phyloP scores from a whole-genome alignment of 1,140 invertebrate species.

The Conus betulinus region DNA sequence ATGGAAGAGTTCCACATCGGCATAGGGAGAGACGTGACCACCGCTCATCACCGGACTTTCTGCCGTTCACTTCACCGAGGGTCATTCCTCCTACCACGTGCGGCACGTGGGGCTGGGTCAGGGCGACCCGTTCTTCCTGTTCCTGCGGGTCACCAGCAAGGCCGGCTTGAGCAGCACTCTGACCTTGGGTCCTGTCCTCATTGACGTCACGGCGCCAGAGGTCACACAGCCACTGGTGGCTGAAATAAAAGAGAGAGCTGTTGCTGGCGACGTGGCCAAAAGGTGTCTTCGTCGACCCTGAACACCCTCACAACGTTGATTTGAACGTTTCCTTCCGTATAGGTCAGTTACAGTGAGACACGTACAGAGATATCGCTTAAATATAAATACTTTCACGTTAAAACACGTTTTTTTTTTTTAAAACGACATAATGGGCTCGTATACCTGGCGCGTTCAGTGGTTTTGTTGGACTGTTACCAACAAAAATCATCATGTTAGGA shows the following conservation, averaged over 20 bases:
- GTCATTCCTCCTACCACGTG: slow-evolving; percentile 37
- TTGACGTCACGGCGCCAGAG: slow-evolving; percentile 55
- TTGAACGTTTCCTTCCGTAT: slow-evolving; percentile 42
- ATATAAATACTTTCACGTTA: too few relatives aligned
- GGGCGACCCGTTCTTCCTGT: slow-evolving; percentile 45
- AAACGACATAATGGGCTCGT: too few relatives aligned
- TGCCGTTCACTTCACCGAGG: slow-evolving; percentile 39
- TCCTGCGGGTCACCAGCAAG: slow-evolving; percentile 51
- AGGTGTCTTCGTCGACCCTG: slow-evolving; percentile 45
- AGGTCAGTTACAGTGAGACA: slow-evolving; percentile 35
- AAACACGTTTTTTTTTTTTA: too few relatives aligned
- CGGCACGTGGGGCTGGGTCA: slow-evolving; percentile 46
- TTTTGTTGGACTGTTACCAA: too few relatives aligned
- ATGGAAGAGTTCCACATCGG: slow-evolving; percentile 46
- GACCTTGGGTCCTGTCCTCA: slow-evolving; percentile 51
- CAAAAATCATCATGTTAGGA: too few relatives aligned
- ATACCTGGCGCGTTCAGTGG: too few relatives aligned
- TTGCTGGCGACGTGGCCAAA: slow-evolving; percentile 40
- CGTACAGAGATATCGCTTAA: too few relatives aligned
- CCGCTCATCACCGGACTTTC: slow-evolving; percentile 34
- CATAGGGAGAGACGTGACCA: slow-evolving; percentile 34
- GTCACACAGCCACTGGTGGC: slow-evolving; percentile 27
- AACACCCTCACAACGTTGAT: slow-evolving; percentile 40
- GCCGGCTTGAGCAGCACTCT: slow-evolving; percentile 40
- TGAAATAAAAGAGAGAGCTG: slow-evolving; percentile 1